phyloP scores from a whole-genome alignment of 1,140 invertebrate genomes.

The Physella acuta region DNA sequence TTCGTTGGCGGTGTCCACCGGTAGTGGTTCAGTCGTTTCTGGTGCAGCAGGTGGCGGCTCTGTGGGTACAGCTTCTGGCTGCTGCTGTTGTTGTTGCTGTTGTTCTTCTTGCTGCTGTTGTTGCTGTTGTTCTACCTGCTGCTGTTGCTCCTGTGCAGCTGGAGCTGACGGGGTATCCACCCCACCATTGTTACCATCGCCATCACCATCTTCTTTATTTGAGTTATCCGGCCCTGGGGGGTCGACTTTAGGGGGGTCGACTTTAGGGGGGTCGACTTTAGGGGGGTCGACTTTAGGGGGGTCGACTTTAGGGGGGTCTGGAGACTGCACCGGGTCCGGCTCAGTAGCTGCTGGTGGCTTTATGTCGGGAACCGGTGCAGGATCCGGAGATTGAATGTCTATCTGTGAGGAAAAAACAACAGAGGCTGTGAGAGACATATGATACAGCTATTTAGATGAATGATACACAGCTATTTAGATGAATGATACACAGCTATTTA shows the following conservation, averaged over 20 bases:
- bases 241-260: not conserved
- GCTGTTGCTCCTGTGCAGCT: not conserved
- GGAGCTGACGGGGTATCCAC: conserved; percentile 1
- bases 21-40: conserved; percentile 18
- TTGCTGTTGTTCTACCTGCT: conserved; percentile 10
- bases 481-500: no score
- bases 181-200: conserved; percentile 14
- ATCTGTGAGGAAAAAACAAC: no score
- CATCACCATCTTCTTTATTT: conserved; percentile 18
- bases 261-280: not conserved
- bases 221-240: not conserved
- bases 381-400: not conserved
- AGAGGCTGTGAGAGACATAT: no score
- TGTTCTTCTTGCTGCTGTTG: conserved; percentile 22
- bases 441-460: no score
- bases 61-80: conserved; percentile 1
- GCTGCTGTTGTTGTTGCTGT: conserved; percentile 18
- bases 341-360: not conserved
- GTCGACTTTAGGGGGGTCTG: conserved; percentile 8
- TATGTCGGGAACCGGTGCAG: not conserved
- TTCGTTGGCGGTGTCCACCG: not conserved
- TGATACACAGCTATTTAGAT: no score
- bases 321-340: conserved; percentile 1
- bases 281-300: not conserved
- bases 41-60: conserved; percentile 3